Conservation (phyloP, 1,140 invertebrate species). For the Cheumatopsyche charites region DNA sequence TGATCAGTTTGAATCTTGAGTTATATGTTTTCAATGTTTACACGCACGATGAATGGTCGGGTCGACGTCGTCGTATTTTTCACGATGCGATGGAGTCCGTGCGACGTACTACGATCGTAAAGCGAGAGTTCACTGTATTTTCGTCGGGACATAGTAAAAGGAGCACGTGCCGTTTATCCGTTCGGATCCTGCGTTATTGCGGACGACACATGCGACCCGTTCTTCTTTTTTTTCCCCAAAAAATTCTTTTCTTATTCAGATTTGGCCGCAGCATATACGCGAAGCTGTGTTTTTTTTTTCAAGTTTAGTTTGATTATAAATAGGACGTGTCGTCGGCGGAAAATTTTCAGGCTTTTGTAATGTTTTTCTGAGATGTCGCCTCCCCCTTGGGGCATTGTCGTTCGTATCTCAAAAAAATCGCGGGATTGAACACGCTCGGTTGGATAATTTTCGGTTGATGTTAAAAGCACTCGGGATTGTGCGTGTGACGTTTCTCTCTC, state of each 20-base stretch:
- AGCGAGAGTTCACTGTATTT: too few relatives aligned
- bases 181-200: conserved; percentile 17
- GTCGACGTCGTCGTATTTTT: too few relatives aligned
- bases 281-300: not conserved
- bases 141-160: conserved; percentile 3
- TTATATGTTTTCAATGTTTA: too few relatives aligned
- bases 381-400: conserved; percentile 6
- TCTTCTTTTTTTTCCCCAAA: not conserved
- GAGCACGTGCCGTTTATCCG: conserved; percentile 21
- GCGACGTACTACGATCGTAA: too few relatives aligned
- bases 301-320: conserved; percentile 25
- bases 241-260: conserved; percentile 11
- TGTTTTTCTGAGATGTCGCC: not conserved
- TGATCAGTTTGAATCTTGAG: too few relatives aligned
- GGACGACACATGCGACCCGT: conserved; percentile 19
- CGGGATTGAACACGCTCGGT: not conserved
- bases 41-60: too few relatives aligned
- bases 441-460: not conserved
- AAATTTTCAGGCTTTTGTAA: too few relatives aligned
- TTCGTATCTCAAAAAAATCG: conserved; percentile 1
- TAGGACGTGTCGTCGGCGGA: conserved; percentile 1
- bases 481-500: too few relatives aligned
- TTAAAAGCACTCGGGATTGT: too few relatives aligned
- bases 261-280: not conserved
- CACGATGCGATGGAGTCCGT: too few relatives aligned